Base-by-base conservation (phyloP, 2,888 invertebrate species). In the Eupithecia pulchellata region DNA sequence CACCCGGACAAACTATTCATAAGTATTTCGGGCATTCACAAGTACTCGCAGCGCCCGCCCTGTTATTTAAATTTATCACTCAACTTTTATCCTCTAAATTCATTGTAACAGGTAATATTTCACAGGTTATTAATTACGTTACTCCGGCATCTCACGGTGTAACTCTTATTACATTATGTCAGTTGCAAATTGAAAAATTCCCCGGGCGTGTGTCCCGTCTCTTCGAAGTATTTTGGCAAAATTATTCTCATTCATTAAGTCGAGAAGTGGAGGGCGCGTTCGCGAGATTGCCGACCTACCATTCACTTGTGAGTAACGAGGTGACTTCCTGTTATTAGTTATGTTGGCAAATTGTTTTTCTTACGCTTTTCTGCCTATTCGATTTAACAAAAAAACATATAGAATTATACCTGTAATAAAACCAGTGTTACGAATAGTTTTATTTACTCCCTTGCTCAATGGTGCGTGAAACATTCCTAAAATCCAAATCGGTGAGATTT, bases 121-220 rank as follows among this genome's bases (percentile, higher is more conserved):
- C 91, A 93, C 90, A 86, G 90, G 91, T 93, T 93, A 94, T 93
- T 94, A 94, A 94, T 94, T 94, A 92, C 91, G 89, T 86, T 90
- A 90, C 89, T 89, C 88, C 85, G 86, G 91, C 91, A 91, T 92
- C 91, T 90, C 87, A 89, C 91, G 88, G 90, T 92, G 93, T 93
- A 93, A 93, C 91, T 93, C 93, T 94, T 93, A 94, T 93, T 91
- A 93, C 91, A 92, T 93, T 92, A 93, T 92, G 92, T 93, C 92
- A 92, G 93, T 91, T 91, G 92, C 92, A 93, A 94, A 93, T 94
- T 94, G 93, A 93, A 94, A 94, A 94, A 94, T 94, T 93, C 93
- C 92, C 92, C 90, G 88, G 89, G 92, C 91, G 92, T 93, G 91
- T 93, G 93, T 93, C 92, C 92, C 94, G 91, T 89, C 91, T 89